These are phyloP conservation scores for Chaetodon auriga DNA, from an alignment of 2,113 vertebrate genomes.

Conservation along the genomic window DNA sequence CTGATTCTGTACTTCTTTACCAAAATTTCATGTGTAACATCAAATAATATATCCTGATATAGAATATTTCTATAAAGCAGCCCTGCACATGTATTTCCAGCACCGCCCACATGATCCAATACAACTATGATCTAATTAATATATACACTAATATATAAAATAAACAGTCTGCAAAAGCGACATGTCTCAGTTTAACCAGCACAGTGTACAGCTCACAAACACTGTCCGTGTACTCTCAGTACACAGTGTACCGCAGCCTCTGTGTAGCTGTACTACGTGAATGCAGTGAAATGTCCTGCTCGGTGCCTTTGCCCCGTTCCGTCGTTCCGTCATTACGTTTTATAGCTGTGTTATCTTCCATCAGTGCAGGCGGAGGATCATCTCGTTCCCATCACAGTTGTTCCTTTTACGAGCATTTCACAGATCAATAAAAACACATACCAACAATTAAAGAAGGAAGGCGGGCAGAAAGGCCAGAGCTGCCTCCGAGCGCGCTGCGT, in stretches of 20 bases:
- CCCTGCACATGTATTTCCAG: no score
- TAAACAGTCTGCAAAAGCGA: not conserved
- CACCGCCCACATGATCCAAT: no score
- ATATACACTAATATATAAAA: not conserved
- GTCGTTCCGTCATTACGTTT: conserved; percentile 27
- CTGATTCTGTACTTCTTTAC: no score
- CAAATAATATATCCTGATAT: no score
- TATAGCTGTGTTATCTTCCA: conserved; percentile 44
- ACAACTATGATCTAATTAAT: no score
- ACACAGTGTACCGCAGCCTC: not conserved
- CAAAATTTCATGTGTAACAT: no score
- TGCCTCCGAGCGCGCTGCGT: not conserved
- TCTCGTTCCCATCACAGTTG: conserved; percentile 10
- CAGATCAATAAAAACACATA: conserved; percentile 54
- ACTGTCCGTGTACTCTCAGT: not conserved
- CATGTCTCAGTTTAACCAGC: not conserved
- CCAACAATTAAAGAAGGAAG: not conserved
- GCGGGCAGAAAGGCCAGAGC: not conserved
- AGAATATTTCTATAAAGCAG: no score
- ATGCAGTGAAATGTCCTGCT: not conserved
- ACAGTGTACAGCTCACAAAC: not conserved
- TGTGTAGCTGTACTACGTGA: not conserved
- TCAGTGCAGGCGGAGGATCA: not conserved
- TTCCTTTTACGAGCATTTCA: conserved; percentile 10
- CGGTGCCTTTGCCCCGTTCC: conserved; percentile 1